Conservation (phyloP, 2,888 invertebrate species). For the Drosophila diplacantha region DNA sequence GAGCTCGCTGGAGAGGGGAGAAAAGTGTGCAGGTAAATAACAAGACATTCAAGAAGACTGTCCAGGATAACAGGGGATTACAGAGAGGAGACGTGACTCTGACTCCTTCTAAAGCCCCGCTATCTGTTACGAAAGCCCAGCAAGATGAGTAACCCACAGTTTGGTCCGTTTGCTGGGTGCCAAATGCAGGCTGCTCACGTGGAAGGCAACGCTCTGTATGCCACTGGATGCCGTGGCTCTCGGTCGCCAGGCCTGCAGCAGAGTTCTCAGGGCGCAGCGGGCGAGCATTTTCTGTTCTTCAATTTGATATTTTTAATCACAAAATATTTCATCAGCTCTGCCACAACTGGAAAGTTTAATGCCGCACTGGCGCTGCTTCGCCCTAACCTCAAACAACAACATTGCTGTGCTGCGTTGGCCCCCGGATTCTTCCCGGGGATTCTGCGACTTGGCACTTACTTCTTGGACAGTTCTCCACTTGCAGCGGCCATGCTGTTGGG, state of each 20-base stretch:
- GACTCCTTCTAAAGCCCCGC: not conserved
- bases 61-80: not conserved
- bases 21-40: not conserved
- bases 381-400: constrained; percentile 29
- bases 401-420: constrained; percentile 17
- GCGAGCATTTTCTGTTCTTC: constrained; percentile 13
- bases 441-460: constrained; percentile 65
- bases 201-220: constrained; percentile 22
- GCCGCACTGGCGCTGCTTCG: constrained; percentile 13
- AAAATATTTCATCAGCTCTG: constrained; percentile 11
- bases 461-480: constrained; percentile 75
- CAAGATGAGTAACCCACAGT: constrained; percentile 59
- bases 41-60: not conserved
- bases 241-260: constrained; percentile 14
- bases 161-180: constrained; percentile 72
- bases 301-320: not conserved
- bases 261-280: constrained; percentile 34
- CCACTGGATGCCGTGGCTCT: constrained; percentile 3
- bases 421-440: not conserved
- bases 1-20: constrained; percentile 85
- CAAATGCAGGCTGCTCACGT: constrained; percentile 44
- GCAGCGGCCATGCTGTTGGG: constrained; percentile 65
- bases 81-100: not conserved
- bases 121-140: constrained; percentile 2
- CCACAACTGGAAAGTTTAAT: constrained; percentile 11